phyloP scores from a whole-genome alignment of 2,797 vertebrate species.

The Scolopax bukidnonensis region DNA sequence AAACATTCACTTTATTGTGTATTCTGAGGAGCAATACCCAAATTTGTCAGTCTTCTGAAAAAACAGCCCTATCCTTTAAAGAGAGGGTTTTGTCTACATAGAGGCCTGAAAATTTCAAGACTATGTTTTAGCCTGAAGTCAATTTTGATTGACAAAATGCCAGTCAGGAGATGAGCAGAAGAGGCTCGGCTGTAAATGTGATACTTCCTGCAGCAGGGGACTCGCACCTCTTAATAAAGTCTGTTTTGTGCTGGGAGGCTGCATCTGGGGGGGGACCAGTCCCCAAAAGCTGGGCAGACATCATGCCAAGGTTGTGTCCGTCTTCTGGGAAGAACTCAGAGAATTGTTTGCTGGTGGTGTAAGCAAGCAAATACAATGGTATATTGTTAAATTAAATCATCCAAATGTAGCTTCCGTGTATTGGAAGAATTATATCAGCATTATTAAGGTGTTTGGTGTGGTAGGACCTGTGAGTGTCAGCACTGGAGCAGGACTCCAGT shows the following conservation, averaged over 20 bases:
- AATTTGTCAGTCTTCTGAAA: not conserved
- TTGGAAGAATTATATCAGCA: not conserved
- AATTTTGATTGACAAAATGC: not conserved
- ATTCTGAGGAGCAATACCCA: not conserved
- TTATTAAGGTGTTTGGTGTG: not conserved
- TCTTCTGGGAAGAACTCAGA: accelerated
- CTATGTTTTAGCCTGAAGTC: not conserved
- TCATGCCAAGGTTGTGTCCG: not conserved
- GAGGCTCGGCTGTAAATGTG: not conserved
- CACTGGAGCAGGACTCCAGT: not conserved
- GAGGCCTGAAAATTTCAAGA: not conserved
- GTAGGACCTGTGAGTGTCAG: not conserved
- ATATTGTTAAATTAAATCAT: not conserved
- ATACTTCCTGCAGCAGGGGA: not conserved
- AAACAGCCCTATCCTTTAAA: not conserved
- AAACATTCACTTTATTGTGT: not conserved
- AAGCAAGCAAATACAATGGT: not conserved
- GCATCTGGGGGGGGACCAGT: accelerated
- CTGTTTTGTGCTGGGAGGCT: not conserved
- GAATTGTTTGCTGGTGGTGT: accelerated
- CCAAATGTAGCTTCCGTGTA: not conserved
- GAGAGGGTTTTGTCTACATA: not conserved
- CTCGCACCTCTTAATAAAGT: not conserved
- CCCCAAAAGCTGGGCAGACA: not conserved
- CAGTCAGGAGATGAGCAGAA: not conserved